Conservation (phyloP, 2,888 invertebrate genomes). For the Drosophila limbata region DNA sequence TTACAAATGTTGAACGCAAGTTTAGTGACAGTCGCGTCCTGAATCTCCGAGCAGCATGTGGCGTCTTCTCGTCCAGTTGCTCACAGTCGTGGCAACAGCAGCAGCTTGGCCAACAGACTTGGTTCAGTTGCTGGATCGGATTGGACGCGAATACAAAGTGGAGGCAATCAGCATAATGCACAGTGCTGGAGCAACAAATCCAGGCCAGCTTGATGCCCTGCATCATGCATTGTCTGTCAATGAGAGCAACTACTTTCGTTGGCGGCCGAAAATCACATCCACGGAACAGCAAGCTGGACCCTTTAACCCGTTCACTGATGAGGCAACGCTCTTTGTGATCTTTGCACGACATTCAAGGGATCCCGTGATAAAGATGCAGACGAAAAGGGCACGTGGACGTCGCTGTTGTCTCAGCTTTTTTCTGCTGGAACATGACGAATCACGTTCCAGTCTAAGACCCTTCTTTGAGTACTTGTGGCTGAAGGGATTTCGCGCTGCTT, state of each 20-base stretch:
- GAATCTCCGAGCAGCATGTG: conserved; percentile 24
- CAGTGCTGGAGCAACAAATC: conserved; percentile 26
- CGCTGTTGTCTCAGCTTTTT: conserved; percentile 59
- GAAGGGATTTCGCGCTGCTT: conserved; percentile 57
- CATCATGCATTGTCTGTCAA: conserved; percentile 22
- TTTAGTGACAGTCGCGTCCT: conserved; percentile 23
- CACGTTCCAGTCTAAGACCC: background rate
- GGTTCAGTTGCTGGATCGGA: conserved; percentile 43
- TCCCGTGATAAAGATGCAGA: conserved; percentile 43
- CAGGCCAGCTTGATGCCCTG: conserved; percentile 39
- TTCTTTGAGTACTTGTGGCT: conserved; percentile 63
- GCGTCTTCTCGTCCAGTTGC: conserved; percentile 21
- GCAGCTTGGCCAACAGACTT: conserved; percentile 32
- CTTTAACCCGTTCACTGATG: conserved; percentile 23
- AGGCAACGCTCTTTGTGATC: conserved; percentile 50
- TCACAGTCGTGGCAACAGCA: conserved; percentile 5
- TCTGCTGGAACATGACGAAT: conserved; percentile 24
- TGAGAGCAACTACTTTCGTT: conserved; percentile 42
- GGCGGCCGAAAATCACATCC: conserved; percentile 44
- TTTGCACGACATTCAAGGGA: conserved; percentile 51
- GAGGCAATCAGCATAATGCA: conserved; percentile 42
- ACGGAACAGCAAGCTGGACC: conserved; percentile 4
- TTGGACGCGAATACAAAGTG: conserved; percentile 49
- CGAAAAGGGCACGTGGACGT: conserved; percentile 38
- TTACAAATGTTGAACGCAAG: background rate